These are phyloP conservation scores for Columba livia DNA, from an alignment of 2,113 vertebrate genomes.

Conservation along the genomic window DNA sequence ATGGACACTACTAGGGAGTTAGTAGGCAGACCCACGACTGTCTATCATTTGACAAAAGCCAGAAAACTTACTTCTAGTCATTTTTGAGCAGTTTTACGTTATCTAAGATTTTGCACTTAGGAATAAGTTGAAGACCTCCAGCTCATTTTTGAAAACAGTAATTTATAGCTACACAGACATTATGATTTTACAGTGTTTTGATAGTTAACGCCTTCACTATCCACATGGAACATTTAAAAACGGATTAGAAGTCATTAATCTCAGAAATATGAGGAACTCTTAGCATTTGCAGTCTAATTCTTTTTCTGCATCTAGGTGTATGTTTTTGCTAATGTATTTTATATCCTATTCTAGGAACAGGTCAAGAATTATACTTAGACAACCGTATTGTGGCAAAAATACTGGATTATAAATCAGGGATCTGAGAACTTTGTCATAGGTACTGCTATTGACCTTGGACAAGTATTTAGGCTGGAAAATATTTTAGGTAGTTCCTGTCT, in stretches of 20 bases:
- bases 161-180: slow-evolving; percentile 66
- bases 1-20: not conserved
- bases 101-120: slow-evolving; percentile 50
- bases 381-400: not conserved
- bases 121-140: slow-evolving; percentile 62
- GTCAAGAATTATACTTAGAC: not conserved
- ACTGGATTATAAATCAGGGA: not conserved
- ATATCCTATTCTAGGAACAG: not conserved
- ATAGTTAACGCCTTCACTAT: slow-evolving; percentile 69
- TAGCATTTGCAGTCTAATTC: not conserved
- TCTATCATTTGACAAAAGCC: not conserved
- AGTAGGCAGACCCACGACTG: not conserved
- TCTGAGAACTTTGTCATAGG: not conserved
- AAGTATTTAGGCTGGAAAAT: not conserved
- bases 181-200: slow-evolving; percentile 69
- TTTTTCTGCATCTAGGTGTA: not conserved
- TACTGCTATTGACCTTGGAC: not conserved
- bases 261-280: slow-evolving; percentile 8
- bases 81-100: not conserved
- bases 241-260: slow-evolving; percentile 59
- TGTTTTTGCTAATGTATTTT: not conserved
- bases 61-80: not conserved
- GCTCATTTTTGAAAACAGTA: slow-evolving; percentile 60
- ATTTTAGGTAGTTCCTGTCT: not conserved
- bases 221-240: slow-evolving; percentile 69